Evolutionary conservation across 1,140 invertebrate genomes (phyloP).

Genomic region (Papilio glaucus): DNA sequence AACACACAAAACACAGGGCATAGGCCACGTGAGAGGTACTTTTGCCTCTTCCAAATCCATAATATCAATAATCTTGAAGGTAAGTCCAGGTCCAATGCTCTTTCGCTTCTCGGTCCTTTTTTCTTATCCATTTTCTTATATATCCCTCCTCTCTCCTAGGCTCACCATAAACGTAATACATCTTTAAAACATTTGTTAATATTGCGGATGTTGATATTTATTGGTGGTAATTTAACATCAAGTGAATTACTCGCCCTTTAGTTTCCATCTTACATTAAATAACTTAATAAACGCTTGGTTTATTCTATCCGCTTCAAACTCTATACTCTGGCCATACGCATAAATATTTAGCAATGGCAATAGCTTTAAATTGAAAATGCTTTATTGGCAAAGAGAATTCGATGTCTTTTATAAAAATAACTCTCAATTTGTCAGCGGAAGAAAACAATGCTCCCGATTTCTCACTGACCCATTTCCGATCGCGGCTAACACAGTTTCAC

Average conservation of each 20-base stretch:
- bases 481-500: slow-evolving; percentile 10
- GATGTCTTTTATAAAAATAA: slow-evolving; percentile 25
- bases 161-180: too few species aligned
- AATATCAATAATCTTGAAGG: too few species aligned
- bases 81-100: too few species aligned
- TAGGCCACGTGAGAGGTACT: too few species aligned
- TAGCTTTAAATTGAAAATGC: slow-evolving; percentile 17
- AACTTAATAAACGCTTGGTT: background rate
- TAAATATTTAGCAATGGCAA: slow-evolving; percentile 9
- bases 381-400: slow-evolving; percentile 8
- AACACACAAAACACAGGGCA: too few species aligned
- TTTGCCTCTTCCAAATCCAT: too few species aligned
- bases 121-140: too few species aligned
- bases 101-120: too few species aligned
- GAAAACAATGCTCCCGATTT: slow-evolving; percentile 26
- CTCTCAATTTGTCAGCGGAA: slow-evolving; percentile 24
- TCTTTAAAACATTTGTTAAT: too few species aligned
- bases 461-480: slow-evolving; percentile 27
- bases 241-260: background rate
- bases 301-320: background rate
- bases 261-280: background rate
- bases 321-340: background rate
- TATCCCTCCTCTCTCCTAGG: too few species aligned
- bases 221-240: too few species aligned
- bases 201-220: too few species aligned